Conservation (phyloP, 2,888 invertebrate genomes). For the Danaus chrysippus region DNA sequence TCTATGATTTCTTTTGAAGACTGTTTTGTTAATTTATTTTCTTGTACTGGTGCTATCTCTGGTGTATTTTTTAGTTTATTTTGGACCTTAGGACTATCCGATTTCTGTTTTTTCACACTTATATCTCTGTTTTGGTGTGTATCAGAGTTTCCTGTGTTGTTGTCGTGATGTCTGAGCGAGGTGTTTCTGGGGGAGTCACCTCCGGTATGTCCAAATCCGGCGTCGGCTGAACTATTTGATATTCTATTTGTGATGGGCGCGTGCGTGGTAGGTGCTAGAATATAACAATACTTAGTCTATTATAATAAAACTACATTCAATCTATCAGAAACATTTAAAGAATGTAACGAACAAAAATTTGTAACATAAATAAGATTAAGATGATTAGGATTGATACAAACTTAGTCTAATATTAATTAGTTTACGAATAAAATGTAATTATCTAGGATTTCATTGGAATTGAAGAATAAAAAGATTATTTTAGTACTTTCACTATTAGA, state of each 20-base stretch:
- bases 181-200: conserved; percentile 65
- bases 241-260: conserved; percentile 56
- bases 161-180: conserved; percentile 46
- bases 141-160: conserved; percentile 41
- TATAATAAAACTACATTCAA: too few species aligned
- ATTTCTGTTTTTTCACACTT: conserved; percentile 34
- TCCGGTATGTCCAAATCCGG: conserved; percentile 68
- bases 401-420: too few species aligned
- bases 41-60: conserved; percentile 3
- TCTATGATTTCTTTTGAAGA: conserved; percentile 28
- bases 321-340: too few species aligned
- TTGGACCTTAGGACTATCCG: conserved; percentile 9
- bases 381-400: too few species aligned
- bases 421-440: too few species aligned
- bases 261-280: conserved; percentile 73
- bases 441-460: too few species aligned
- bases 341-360: too few species aligned
- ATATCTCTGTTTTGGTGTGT: conserved; percentile 44
- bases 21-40: conserved; percentile 25
- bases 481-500: too few species aligned
- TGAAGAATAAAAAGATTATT: too few species aligned
- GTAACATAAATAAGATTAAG: too few species aligned
- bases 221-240: conserved; percentile 53
- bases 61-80: conserved; percentile 10
- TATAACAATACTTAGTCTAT: neutral